These are phyloP conservation scores for Turnix velox DNA, from an alignment of 2,113 vertebrate genomes.

Conservation along the genomic window DNA sequence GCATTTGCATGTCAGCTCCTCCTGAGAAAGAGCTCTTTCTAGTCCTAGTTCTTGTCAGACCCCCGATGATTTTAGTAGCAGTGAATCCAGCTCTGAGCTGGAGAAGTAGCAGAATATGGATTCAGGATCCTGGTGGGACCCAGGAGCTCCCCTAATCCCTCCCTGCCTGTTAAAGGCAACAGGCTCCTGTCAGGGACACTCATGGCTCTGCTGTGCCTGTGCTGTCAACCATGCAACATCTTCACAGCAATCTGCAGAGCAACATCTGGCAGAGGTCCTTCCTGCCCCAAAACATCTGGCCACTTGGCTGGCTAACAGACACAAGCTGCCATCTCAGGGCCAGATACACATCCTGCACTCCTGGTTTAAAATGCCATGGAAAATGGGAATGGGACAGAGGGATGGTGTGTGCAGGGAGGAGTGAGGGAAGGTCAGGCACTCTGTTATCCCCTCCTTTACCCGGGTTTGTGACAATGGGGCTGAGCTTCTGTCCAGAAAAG, in stretches of 20 bases:
- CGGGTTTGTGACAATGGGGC: fast-evolving
- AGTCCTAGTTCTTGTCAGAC: fast-evolving
- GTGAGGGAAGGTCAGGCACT: background rate
- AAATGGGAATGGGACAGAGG: background rate
- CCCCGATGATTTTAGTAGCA: background rate
- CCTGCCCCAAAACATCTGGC: background rate
- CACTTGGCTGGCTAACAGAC: background rate
- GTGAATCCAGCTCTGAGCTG: background rate
- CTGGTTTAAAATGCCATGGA: background rate
- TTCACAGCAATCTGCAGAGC: background rate
- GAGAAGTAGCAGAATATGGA: background rate
- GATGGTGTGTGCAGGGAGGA: background rate
- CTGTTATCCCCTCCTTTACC: background rate
- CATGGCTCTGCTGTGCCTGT: fast-evolving
- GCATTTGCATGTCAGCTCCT: fast-evolving
- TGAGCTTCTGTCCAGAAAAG: background rate
- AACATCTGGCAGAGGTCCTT: background rate
- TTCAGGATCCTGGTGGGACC: background rate
- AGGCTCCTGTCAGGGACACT: background rate
- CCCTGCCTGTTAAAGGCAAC: background rate
- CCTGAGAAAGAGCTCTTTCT: no score
- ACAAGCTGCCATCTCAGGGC: background rate
- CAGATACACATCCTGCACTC: fast-evolving
- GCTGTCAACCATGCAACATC: background rate
- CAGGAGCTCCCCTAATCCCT: background rate